Evolutionary conservation across 2,888 invertebrate genomes (phyloP).

Genomic region (Cataglyphis rosenhaueri): DNA sequence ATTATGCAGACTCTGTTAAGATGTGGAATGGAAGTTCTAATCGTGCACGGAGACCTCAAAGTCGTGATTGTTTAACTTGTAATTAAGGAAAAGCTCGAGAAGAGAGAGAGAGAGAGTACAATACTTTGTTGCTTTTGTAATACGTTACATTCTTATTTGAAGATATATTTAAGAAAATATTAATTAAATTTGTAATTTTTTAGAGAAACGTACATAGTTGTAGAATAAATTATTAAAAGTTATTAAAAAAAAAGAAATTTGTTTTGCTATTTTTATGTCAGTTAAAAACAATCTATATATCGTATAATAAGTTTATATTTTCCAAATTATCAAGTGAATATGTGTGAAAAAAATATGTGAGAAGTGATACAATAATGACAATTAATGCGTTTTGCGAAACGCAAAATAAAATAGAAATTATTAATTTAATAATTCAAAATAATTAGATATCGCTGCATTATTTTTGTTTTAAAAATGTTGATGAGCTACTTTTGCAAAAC

Average conservation of each 20-base stretch:
- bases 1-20: conserved; percentile 51
- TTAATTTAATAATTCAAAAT: not conserved
- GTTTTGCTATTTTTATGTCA: not conserved
- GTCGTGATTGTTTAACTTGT: conserved; percentile 47
- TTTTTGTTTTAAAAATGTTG: not conserved
- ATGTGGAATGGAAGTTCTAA: conserved; percentile 42
- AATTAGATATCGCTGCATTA: not conserved
- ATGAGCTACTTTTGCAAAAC: not conserved
- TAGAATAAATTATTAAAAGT: not conserved
- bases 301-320: not conserved
- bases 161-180: not conserved
- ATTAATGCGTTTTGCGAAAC: not conserved
- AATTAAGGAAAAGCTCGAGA: conserved; percentile 25
- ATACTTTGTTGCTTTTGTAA: not conserved
- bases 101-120: not conserved
- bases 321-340: not conserved
- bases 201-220: not conserved
- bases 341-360: not conserved
- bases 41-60: conserved; percentile 36
- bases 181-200: not conserved
- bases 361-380: not conserved
- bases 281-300: not conserved
- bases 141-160: not conserved
- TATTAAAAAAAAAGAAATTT: not conserved
- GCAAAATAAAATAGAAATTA: not conserved